Base-by-base conservation (phyloP, 2,113 vertebrate genomes). In the Phalacrocorax brasilianus region DNA sequence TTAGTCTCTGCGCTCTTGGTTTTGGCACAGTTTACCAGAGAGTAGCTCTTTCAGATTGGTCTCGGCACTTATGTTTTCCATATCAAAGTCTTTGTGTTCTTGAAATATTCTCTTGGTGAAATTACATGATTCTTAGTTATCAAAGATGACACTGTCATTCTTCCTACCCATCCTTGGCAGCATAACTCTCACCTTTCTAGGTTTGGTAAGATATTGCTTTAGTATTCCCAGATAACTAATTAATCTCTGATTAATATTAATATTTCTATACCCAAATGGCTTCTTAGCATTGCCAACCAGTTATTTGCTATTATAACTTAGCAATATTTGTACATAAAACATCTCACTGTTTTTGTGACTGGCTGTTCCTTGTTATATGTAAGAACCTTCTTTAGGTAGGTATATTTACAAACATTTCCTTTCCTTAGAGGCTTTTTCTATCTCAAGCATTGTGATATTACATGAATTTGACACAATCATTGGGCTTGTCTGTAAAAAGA, bases 221-320 rank as follows among this genome's bases (percentile, higher is more conserved):
- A 82, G 58, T 94, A 93, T 95, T 95, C 86, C 89, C 95, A 95
- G 89, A 85, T 73, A 95, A 91, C 80, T 88, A 91, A 95, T 92
- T 95, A 96, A 92, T 92, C 35, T 87, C 83, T 81, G 77, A 85
- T 96, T 76, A 97, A 91, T 92, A 89, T 95, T 86, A 89, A 93
- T 89, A 66, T 93, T 95, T 82, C 53, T 88, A 59, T 97, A 59
- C 91, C 89, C 95, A 58, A 38, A 81, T 92, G 93, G 33, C 68
- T 86, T 73, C 65, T 87, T 91, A 66, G 62, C 24, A 70, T 91
- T 93, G 95, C 38, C 87, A 92, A 3, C 45, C 91, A 79, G 80
- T 97, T 96, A 38, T 38, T 38, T 38, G 38, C 38, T 38, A 38
- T 38, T 38, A 38, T 38, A 38, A 38, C 38, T 38, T 87, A 47